These are phyloP conservation scores for Abrostola triplasia DNA, from an alignment of 2,888 invertebrate species.

Conservation along the genomic window DNA sequence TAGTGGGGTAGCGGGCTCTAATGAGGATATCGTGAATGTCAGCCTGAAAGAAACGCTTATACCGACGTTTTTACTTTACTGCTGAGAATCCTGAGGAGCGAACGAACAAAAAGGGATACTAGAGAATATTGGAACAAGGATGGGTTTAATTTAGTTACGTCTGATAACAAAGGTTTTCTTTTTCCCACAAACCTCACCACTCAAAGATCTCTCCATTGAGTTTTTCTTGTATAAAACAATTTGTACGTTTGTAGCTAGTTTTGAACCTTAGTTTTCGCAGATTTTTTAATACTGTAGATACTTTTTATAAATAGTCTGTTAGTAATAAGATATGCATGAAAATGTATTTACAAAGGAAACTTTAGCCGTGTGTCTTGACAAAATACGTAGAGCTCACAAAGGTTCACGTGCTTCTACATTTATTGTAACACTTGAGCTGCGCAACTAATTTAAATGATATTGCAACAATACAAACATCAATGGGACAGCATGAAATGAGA, in stretches of 20 bases:
- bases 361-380: too few species aligned
- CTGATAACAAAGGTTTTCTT: slow-evolving; percentile 11
- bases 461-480: too few species aligned
- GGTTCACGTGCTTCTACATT: too few species aligned
- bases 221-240: not conserved
- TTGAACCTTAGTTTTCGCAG: not conserved
- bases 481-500: slow-evolving; percentile 31
- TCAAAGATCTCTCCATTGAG: not conserved
- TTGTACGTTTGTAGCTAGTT: not conserved
- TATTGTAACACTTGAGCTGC: too few species aligned
- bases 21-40: slow-evolving; percentile 53
- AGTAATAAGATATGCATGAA: too few species aligned
- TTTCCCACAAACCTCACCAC: not conserved
- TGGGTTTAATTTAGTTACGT: slow-evolving; percentile 25
- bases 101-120: slow-evolving; percentile 30
- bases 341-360: too few species aligned
- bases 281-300: too few species aligned
- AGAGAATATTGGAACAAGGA: slow-evolving; percentile 29
- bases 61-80: slow-evolving; percentile 44
- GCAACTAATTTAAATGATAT: too few species aligned
- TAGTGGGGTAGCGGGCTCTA: slow-evolving; percentile 29
- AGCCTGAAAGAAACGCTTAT: slow-evolving; percentile 49
- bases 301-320: too few species aligned
- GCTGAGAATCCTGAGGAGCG: slow-evolving; percentile 25
- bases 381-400: too few species aligned